phyloP scores from a whole-genome alignment of 64 coral and sea anemone genomes.

The Astreopora myriophthalma region DNA sequence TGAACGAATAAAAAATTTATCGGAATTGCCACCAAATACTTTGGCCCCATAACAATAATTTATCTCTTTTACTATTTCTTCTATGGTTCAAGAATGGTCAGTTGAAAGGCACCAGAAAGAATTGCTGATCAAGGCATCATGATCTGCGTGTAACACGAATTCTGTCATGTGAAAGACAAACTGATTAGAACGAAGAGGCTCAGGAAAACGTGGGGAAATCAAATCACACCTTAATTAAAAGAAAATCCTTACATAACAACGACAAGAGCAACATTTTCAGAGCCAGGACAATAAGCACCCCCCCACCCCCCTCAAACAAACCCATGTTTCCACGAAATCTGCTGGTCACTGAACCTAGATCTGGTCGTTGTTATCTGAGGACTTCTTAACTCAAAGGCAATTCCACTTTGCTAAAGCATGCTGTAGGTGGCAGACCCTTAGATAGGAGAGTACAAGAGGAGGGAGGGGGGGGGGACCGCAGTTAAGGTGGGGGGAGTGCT shows the following conservation, averaged over 20 bases:
- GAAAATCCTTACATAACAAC: too few species aligned
- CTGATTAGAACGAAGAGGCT: background rate
- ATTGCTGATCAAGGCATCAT: background rate
- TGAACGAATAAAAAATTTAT: conserved; percentile 52
- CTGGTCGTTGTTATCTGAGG: too few species aligned
- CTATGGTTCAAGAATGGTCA: conserved; percentile 42
- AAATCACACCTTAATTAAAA: background rate
- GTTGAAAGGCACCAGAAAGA: background rate
- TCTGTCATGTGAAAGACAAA: background rate
- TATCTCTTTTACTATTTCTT: conserved; percentile 29
- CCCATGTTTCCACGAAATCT: too few species aligned
- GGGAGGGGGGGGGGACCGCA: too few species aligned
- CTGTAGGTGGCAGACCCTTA: too few species aligned
- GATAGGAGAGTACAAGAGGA: too few species aligned
- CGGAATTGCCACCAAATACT: conserved; percentile 39
- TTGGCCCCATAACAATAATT: conserved; percentile 53
- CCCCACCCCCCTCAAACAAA: too few species aligned
- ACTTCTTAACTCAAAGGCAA: background rate
- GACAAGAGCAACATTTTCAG: too few species aligned
- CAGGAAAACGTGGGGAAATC: background rate
- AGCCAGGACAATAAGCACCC: too few species aligned
- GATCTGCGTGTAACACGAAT: too few species aligned
- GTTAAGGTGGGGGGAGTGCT: too few species aligned
- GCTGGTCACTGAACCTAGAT: too few species aligned
- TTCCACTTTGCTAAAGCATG: background rate